phyloP scores from a whole-genome alignment of 2,797 vertebrate species.

The Acrossocheilus wenchowensis region DNA sequence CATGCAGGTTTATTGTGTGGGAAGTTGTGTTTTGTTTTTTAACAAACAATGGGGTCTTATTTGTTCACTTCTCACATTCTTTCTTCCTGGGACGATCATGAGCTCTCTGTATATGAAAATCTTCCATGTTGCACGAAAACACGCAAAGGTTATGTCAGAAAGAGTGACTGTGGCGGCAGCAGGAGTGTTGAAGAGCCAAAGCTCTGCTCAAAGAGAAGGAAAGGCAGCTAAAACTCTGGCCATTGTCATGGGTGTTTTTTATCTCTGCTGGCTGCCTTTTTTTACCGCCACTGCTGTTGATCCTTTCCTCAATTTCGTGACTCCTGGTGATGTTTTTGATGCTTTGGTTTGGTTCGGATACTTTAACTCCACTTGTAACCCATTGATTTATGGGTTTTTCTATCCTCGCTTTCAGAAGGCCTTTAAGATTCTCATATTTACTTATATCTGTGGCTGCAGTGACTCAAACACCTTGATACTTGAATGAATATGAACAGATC shows the following conservation, averaged over 20 bases:
- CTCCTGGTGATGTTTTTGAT: slow-evolving; percentile 29
- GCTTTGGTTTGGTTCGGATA: slow-evolving; percentile 46
- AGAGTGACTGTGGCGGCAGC: not conserved
- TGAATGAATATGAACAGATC: not conserved
- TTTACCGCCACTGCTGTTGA: slow-evolving; percentile 33
- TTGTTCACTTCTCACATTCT: slow-evolving; percentile 40
- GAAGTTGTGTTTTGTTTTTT: slow-evolving; percentile 34
- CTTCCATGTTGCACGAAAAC: slow-evolving; percentile 46
- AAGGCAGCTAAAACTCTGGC: slow-evolving; percentile 58
- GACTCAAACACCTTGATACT: not conserved
- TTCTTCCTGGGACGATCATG: slow-evolving; percentile 54
- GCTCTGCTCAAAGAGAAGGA: slow-evolving; percentile 35
- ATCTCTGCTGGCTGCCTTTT: slow-evolving; percentile 52
- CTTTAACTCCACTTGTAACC: slow-evolving; percentile 51
- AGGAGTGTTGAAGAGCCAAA: not conserved
- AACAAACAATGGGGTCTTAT: slow-evolving; percentile 34
- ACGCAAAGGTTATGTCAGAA: slow-evolving; percentile 50
- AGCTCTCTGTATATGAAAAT: slow-evolving; percentile 49
- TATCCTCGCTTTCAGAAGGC: slow-evolving; percentile 38
- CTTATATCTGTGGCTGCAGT: not conserved
- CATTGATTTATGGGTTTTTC: slow-evolving; percentile 47
- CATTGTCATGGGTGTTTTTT: slow-evolving; percentile 53
- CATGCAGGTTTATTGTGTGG: not conserved
- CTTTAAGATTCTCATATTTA: slow-evolving; percentile 32
- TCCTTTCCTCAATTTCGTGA: slow-evolving; percentile 27